Evolutionary conservation across 2,113 vertebrate genomes (phyloP).

Genomic region (Calyptomena viridis): DNA sequence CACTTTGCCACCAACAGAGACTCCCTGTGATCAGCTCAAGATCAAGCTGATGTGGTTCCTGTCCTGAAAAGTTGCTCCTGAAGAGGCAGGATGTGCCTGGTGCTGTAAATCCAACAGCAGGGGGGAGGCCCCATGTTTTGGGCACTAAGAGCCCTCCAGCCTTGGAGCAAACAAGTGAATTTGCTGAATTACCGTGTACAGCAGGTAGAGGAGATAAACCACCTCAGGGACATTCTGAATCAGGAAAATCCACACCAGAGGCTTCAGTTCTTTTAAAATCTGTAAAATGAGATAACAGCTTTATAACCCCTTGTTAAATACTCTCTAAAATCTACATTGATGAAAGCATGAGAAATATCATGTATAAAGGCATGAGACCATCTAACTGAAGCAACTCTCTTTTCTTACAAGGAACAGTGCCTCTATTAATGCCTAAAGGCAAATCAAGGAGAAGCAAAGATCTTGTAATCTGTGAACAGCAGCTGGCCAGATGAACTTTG

Average conservation of each 20-base stretch:
- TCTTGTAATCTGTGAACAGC: not conserved
- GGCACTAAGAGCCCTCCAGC: not conserved
- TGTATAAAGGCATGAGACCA: not conserved
- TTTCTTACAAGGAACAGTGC: not conserved
- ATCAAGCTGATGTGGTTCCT: not conserved
- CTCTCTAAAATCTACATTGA: not conserved
- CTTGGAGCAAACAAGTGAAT: not conserved
- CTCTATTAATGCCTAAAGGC: not conserved
- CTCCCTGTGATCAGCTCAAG: not conserved
- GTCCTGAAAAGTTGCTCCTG: not conserved
- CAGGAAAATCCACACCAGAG: conserved; percentile 78
- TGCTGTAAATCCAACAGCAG: not conserved
- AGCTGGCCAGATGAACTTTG: not conserved
- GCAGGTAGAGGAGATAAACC: conserved; percentile 78
- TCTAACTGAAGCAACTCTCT: not conserved
- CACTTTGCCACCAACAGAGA: not conserved
- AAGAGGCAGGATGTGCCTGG: not conserved
- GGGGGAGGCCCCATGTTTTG: not conserved
- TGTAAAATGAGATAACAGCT: conserved; percentile 27
- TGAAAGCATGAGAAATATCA: not conserved
- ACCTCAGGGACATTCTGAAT: conserved; percentile 77
- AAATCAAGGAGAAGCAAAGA: not conserved
- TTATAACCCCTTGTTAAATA: accelerated
- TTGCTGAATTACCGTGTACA: conserved; percentile 73
- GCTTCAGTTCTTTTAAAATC: conserved; percentile 79